These are phyloP conservation scores for Andrena bucephala DNA, from an alignment of 2,888 invertebrate genomes.

Conservation along the genomic window DNA sequence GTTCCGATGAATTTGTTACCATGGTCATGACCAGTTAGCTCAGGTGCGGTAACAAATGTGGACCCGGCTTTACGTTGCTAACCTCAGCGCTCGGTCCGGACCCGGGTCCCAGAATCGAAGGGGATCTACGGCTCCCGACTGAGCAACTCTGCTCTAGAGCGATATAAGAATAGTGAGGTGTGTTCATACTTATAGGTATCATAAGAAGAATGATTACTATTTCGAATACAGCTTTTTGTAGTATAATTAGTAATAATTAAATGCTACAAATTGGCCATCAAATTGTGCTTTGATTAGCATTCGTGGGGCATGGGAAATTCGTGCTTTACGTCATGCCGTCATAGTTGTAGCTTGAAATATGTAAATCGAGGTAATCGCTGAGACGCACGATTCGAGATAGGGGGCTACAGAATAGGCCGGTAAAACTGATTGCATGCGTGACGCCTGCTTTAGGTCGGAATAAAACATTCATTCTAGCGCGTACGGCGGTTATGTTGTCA, in stretches of 20 bases:
- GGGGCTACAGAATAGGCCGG: conserved; percentile 65
- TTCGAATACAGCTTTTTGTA: background rate
- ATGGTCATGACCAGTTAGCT: too few species aligned
- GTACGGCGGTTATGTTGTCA: conserved; percentile 68
- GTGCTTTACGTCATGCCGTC: background rate
- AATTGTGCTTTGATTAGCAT: background rate
- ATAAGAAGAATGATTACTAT: background rate
- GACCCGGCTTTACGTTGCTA: too few species aligned
- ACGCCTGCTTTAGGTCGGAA: conserved; percentile 51
- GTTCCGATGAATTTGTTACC: too few species aligned
- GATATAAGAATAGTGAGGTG: too few species aligned
- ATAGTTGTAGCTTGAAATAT: background rate
- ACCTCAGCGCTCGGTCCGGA: too few species aligned
- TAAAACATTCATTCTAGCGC: conserved; percentile 74
- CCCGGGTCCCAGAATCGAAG: too few species aligned
- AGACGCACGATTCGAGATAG: conserved; percentile 78
- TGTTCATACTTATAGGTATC: too few species aligned
- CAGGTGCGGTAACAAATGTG: too few species aligned
- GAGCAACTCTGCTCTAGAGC: too few species aligned
- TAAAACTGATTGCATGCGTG: conserved; percentile 70
- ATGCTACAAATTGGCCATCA: background rate
- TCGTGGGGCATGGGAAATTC: background rate
- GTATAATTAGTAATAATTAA: conserved; percentile 6
- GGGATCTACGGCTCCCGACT: too few species aligned
- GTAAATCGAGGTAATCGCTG: conserved; percentile 61